Evolutionary conservation across 2,888 invertebrate genomes (phyloP), one percentile per base, ranked within the genome.

Genomic region (Drosophila helvetica): DNA sequence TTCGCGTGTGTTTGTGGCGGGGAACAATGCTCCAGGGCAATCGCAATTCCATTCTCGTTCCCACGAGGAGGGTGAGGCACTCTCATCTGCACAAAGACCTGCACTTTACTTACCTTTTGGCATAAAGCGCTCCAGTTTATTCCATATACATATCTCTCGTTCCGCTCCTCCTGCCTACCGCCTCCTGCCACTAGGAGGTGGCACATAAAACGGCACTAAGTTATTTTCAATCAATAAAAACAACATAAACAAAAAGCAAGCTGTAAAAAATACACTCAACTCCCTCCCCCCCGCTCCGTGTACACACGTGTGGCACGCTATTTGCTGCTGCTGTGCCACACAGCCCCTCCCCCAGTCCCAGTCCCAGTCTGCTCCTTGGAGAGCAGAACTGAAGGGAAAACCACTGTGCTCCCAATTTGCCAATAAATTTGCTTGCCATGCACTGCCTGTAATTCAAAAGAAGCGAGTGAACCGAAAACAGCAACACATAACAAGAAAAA

Each of bases 201-300:
- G 68, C 67, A 62, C 81, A 85, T 81, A 81, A 86, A 85, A 80
- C 80, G 77, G 59, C 87, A 78, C 84, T 86, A 85, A 85, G 84
- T 85, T 85, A 85, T 86, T 85, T 85, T 85, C 84, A 85, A 85
- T 85, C 84, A 85, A 85, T 85, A 85, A 85, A 85, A 84, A 81
- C 78, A 86, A 84, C 81, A 84, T 84, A 86, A 85, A 84, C 84
- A 86, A 86, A 78, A 77, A 68, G 70, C 72, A 74, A 77, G 86
- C 75, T 77, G 83, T 83, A 83, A 83, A 86, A 82, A 83, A 82
- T 80, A 83, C 77, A 86, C 83, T 83, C 74, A 79, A 86, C 76
- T 12, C 83, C 79, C 27, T 3, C 10, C 12, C 12, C 1, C 12
- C 51, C 62, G 38, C 22, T 9, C 33, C 46, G 38, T 45, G 50